Evolutionary conservation across 2,113 vertebrate species (phyloP).

Genomic region (Todiramphus saurophagus): DNA sequence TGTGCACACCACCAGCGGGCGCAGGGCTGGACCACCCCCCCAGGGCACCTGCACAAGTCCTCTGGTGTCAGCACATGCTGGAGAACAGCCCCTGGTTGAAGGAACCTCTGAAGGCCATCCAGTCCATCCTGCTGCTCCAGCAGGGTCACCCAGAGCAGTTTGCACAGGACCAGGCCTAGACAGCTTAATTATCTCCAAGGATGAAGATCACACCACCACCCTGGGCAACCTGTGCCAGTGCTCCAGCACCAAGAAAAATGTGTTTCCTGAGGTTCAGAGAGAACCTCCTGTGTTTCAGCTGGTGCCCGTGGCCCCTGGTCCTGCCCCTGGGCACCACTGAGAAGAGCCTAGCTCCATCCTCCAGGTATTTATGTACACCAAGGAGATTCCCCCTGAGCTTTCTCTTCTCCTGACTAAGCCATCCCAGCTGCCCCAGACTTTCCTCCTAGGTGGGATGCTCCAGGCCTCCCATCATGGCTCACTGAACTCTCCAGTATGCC

Average conservation of each 20-base stretch:
- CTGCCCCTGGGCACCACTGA: not conserved
- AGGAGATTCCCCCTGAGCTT: not conserved
- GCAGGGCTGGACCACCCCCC: not conserved
- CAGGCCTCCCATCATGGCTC: not conserved
- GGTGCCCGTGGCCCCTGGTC: not conserved
- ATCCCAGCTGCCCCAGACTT: not conserved
- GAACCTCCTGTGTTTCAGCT: not conserved
- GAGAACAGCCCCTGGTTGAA: not conserved
- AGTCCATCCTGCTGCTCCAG: not conserved
- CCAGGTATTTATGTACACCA: rapidly evolving
- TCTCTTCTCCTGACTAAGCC: not conserved
- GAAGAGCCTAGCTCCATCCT: not conserved
- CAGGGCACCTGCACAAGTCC: not conserved
- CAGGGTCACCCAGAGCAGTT: not conserved
- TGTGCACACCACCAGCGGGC: not conserved
- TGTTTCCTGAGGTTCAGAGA: not conserved
- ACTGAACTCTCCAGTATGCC: rapidly evolving
- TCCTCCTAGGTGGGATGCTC: rapidly evolving
- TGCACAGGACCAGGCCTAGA: rapidly evolving
- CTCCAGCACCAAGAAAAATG: not conserved
- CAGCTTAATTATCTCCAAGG: rapidly evolving
- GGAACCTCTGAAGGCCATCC: not conserved
- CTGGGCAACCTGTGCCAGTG: not conserved
- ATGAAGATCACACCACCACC: not conserved
- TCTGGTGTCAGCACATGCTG: rapidly evolving